These are phyloP conservation scores for Columbina picui DNA, from an alignment of 2,113 vertebrate species.

Conservation along the genomic window DNA sequence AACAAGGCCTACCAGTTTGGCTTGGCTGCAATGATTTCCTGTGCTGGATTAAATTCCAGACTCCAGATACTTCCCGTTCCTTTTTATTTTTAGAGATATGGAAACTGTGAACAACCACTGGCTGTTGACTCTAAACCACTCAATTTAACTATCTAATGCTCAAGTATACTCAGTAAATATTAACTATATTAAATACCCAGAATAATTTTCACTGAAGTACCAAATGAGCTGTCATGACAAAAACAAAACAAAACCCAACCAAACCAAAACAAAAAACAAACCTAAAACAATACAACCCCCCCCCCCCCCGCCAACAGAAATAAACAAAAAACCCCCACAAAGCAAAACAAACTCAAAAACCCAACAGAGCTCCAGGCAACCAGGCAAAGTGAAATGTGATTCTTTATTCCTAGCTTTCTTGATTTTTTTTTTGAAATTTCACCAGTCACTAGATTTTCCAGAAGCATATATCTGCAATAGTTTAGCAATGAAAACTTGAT, in stretches of 20 bases:
- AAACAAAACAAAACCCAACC: neutral
- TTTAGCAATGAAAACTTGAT: neutral
- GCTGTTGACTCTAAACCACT: neutral
- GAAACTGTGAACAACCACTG: neutral
- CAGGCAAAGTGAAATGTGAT: neutral
- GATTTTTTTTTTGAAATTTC: neutral
- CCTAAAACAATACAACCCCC: too few relatives aligned
- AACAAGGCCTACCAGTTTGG: neutral
- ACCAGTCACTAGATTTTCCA: neutral
- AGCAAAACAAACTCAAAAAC: too few relatives aligned
- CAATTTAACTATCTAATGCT: neutral
- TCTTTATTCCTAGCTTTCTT: neutral
- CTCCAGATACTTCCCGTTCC: neutral
- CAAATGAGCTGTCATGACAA: neutral
- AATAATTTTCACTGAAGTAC: neutral
- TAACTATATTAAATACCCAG: neutral
- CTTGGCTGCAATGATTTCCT: neutral
- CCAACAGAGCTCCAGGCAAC: neutral
- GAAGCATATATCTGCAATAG: neutral
- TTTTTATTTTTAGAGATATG: neutral
- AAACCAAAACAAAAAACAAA: neutral
- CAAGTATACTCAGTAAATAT: neutral
- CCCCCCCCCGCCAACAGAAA: too few relatives aligned
- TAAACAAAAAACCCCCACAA: too few relatives aligned
- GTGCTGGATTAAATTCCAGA: neutral